A percentile compares a stretch with the other conserved stretches of the same genome.
phyloP scores from a whole-genome alignment of 2,113 vertebrate species.

The Pollachius pollachius region DNA sequence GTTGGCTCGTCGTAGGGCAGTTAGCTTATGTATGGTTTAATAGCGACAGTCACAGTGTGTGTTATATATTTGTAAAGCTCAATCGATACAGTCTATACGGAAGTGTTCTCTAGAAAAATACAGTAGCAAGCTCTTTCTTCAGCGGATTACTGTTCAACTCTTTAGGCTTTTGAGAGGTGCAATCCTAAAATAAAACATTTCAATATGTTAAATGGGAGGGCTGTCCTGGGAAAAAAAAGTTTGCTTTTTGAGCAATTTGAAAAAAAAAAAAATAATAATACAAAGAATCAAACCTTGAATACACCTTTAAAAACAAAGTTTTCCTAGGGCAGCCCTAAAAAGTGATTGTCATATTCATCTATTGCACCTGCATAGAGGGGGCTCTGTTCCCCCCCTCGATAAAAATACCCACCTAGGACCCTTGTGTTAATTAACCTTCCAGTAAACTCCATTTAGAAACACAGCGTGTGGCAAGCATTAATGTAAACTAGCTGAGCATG shows the following conservation, averaged over 20 bases:
- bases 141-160: conserved; percentile 27
- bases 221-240: conserved; percentile 51
- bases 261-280: conserved; percentile 5
- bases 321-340: conserved; percentile 48
- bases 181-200: conserved; percentile 48
- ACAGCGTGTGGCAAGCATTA: conserved; percentile 42
- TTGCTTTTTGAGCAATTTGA: conserved; percentile 1
- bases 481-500: conserved; percentile 52
- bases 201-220: conserved; percentile 50
- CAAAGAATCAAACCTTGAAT: not conserved
- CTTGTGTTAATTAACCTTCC: too few relatives aligned
- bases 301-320: not conserved
- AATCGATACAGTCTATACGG: conserved; percentile 37
- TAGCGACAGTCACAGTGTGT: conserved; percentile 52
- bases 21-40: conserved; percentile 63
- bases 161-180: conserved; percentile 36
- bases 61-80: conserved; percentile 41
- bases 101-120: conserved; percentile 69
- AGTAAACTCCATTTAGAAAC: conserved; percentile 21
- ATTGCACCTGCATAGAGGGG: conserved; percentile 37
- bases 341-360: conserved; percentile 66
- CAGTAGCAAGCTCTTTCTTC: conserved; percentile 54
- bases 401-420: conserved; percentile 16
- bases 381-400: conserved; percentile 14
- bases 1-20: conserved; percentile 39